Conservation (phyloP, 2,113 vertebrate genomes). For the Anhinga rufa region DNA sequence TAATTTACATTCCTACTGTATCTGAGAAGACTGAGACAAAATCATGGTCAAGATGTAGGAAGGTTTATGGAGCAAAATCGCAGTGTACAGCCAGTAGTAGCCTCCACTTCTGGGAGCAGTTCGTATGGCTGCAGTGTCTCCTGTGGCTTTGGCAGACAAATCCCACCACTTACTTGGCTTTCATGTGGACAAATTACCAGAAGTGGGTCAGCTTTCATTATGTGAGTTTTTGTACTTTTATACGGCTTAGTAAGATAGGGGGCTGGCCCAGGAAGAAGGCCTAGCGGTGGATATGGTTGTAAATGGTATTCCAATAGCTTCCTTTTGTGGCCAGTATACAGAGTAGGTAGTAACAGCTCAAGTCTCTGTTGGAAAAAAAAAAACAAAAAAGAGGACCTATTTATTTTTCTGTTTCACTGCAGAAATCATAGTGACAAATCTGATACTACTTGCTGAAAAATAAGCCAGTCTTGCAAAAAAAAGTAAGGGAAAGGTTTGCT, state of each 20-base stretch:
- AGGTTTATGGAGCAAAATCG: background rate
- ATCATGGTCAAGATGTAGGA: background rate
- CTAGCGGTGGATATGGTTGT: background rate
- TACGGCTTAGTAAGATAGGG: background rate
- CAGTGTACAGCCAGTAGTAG: fast-evolving
- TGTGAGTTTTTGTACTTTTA: background rate
- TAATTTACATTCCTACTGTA: background rate
- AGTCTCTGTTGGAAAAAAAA: background rate
- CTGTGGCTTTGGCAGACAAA: background rate
- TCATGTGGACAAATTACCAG: background rate
- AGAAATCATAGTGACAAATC: background rate
- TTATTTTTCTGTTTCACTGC: background rate
- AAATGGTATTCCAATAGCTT: background rate
- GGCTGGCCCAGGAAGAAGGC: background rate
- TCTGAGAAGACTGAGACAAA: background rate
- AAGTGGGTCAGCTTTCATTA: background rate
- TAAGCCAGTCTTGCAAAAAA: background rate
- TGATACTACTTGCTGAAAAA: background rate
- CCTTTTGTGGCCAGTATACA: background rate
- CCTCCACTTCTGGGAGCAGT: background rate
- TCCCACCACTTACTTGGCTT: background rate
- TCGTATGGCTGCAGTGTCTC: background rate
- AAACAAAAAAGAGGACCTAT: background rate
- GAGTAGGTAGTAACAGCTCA: background rate
- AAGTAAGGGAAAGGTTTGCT: background rate